phyloP scores from a whole-genome alignment of 2,888 invertebrate species.

The Nematopogon swammerdamellus region DNA sequence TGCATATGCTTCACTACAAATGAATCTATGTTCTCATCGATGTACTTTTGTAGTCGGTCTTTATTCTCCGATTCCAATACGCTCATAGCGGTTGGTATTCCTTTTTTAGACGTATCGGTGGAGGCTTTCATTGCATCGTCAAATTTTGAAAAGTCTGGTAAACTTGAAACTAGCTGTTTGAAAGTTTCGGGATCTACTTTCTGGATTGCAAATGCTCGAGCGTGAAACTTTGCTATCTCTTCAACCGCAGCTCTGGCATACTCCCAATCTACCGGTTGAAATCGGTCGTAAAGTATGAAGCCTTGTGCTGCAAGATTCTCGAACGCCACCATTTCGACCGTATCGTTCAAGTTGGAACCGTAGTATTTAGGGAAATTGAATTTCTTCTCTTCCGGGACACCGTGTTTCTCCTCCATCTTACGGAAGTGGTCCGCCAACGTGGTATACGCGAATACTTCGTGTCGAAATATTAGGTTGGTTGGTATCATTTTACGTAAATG shows the following conservation, averaged over 20 bases:
- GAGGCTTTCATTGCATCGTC: slow-evolving; percentile 2
- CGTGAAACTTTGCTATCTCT: slow-evolving; percentile 24
- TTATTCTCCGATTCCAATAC: slow-evolving; percentile 1
- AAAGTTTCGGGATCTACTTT: slow-evolving; percentile 17
- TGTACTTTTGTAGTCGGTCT: slow-evolving; percentile 3
- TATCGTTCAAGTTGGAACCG: slow-evolving; percentile 9
- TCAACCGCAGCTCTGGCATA: slow-evolving; percentile 17
- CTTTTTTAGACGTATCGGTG: background rate
- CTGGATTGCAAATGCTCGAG: slow-evolving; percentile 21
- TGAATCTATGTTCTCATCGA: slow-evolving; percentile 3
- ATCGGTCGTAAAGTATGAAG: slow-evolving; percentile 18
- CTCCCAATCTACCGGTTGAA: slow-evolving; percentile 19
- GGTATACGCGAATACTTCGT: slow-evolving; percentile 4
- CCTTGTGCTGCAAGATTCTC: slow-evolving; percentile 19
- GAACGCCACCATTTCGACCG: slow-evolving; percentile 17
- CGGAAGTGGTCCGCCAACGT: slow-evolving; percentile 1
- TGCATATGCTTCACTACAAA: slow-evolving; percentile 3
- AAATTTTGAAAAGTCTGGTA: too few relatives aligned
- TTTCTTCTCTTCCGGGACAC: slow-evolving; percentile 6
- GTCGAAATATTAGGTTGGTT: slow-evolving; percentile 8
- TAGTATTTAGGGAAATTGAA: slow-evolving; percentile 14
- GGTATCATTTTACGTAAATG: slow-evolving; percentile 17
- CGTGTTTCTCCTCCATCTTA: slow-evolving; percentile 8
- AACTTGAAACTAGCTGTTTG: background rate
- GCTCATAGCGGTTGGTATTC: slow-evolving; percentile 1